Conservation (phyloP, 2,888 invertebrate species). For the Flabesymbios commensalis region DNA sequence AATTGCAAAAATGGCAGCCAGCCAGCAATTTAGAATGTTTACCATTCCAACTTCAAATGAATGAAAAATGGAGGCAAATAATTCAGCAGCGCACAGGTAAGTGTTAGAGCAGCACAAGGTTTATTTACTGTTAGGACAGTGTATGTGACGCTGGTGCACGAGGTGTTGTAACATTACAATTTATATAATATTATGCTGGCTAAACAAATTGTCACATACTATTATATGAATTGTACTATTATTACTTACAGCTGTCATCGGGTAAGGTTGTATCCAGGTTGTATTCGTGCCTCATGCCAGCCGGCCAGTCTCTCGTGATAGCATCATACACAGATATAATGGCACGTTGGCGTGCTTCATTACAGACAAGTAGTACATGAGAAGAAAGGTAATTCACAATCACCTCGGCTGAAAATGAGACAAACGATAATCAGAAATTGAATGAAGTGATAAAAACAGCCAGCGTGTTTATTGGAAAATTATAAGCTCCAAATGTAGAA, state of each 20-base stretch:
- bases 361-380: conserved; percentile 55
- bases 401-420: conserved; percentile 49
- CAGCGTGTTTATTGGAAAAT: background rate
- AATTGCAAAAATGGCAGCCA: too few species aligned
- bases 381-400: conserved; percentile 54
- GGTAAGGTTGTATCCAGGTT: conserved; percentile 43
- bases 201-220: too few species aligned
- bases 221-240: background rate
- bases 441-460: background rate
- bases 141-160: too few species aligned
- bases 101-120: too few species aligned
- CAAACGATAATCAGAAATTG: background rate
- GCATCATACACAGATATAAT: conserved; percentile 51
- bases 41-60: conserved; percentile 1
- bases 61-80: too few species aligned
- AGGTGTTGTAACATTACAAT: too few species aligned
- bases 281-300: conserved; percentile 22
- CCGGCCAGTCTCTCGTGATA: conserved; percentile 41
- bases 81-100: too few species aligned
- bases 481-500: background rate
- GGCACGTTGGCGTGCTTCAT: conserved; percentile 49
- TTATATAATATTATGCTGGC: too few species aligned
- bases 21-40: too few species aligned
- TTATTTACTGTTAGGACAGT: too few species aligned
- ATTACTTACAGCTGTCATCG: conserved; percentile 42